These are phyloP conservation scores for Cranoglanis bouderius DNA, from an alignment of 2,113 vertebrate genomes.

Conservation along the genomic window DNA sequence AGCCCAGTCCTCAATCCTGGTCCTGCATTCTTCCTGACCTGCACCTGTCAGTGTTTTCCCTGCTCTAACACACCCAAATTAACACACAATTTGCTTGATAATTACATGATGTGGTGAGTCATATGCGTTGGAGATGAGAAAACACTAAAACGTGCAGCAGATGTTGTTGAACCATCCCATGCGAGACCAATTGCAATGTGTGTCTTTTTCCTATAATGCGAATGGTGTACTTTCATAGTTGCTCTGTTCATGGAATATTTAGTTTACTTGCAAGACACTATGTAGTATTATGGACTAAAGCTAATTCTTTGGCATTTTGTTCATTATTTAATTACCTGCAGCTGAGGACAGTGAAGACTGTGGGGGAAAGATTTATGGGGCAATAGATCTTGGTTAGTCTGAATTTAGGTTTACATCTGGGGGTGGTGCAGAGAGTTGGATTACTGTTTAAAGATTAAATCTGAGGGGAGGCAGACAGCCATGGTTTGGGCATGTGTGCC, in stretches of 20 bases:
- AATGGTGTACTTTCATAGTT: background rate
- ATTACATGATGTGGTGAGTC: background rate
- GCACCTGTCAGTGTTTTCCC: conserved; percentile 26
- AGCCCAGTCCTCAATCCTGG: conserved; percentile 6
- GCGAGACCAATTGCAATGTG: background rate
- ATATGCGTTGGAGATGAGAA: conserved; percentile 1
- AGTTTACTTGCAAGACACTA: conserved; percentile 2
- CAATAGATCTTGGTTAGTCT: conserved; percentile 55
- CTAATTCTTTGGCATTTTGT: background rate
- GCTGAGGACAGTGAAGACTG: conserved; percentile 29
- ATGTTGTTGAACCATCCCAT: conserved; percentile 5
- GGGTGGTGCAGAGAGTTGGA: conserved; percentile 66
- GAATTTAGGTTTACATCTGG: conserved; percentile 63
- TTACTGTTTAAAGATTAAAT: conserved; percentile 70
- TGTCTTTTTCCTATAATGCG: background rate
- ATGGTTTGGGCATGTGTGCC: conserved; percentile 45
- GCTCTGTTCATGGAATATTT: background rate
- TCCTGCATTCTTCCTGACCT: conserved; percentile 5
- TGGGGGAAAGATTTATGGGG: conserved; percentile 39
- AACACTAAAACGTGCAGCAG: conserved; percentile 10
- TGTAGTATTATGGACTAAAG: background rate
- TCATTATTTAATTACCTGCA: conserved; percentile 35
- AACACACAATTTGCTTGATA: conserved; percentile 3
- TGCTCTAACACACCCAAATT: conserved; percentile 22
- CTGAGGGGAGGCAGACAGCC: conserved; percentile 55